Percentiles rank a stretch among this genome's conserved stretches.
Evolutionary conservation across 1,140 invertebrate species (phyloP).

Genomic region (Lordiphosa stackelbergi): DNA sequence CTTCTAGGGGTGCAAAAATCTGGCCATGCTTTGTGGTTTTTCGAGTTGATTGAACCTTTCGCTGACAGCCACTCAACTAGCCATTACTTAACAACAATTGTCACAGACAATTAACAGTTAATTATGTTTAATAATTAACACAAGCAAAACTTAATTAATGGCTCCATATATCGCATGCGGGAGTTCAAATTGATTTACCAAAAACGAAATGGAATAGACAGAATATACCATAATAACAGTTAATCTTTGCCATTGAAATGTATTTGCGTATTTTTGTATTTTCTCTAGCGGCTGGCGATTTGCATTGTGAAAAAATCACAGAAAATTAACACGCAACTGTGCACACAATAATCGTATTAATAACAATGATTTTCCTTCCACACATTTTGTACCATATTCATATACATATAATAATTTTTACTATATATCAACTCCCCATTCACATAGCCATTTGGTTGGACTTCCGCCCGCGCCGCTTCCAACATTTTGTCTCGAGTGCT

Average conservation of each 20-base stretch:
- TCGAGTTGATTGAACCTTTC: too few species aligned
- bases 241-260: too few species aligned
- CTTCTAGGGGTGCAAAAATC: too few species aligned
- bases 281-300: background rate
- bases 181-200: too few species aligned
- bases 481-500: conserved; percentile 24
- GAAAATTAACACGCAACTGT: conserved; percentile 75
- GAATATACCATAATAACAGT: too few species aligned
- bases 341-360: conserved; percentile 75
- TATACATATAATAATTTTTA: conserved; percentile 9
- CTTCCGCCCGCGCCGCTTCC: conserved; percentile 22
- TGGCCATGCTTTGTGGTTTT: too few species aligned
- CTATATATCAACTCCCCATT: conserved; percentile 22
- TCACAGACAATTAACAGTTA: conserved; percentile 1
- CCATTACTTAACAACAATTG: conserved; percentile 20
- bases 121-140: conserved; percentile 31
- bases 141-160: background rate
- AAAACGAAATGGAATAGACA: too few species aligned
- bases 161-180: conserved; percentile 10
- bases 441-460: conserved; percentile 18
- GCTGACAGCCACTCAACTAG: background rate
- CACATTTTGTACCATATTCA: conserved; percentile 4
- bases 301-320: conserved; percentile 45
- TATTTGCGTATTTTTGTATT: too few species aligned
- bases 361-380: conserved; percentile 58